phyloP scores from a whole-genome alignment of 2,113 vertebrate genomes.

The Phaethornis superciliosus region DNA sequence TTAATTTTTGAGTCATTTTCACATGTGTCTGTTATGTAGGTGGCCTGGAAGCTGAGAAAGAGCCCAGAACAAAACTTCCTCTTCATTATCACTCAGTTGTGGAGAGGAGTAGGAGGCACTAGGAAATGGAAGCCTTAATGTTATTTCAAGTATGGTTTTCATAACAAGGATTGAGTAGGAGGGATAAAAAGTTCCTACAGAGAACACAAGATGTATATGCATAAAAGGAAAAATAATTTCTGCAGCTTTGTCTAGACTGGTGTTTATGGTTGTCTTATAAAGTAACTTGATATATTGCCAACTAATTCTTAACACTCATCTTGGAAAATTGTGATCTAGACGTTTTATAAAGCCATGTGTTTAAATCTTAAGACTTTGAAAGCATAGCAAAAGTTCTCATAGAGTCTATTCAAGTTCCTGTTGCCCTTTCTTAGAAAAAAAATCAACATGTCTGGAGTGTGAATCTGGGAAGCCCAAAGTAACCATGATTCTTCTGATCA shows the following conservation, averaged over 20 bases:
- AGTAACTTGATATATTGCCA: neutral
- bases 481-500: neutral
- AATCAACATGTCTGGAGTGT: neutral
- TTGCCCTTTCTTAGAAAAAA: neutral
- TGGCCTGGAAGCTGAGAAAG: conserved; percentile 1
- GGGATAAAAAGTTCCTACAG: neutral
- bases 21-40: neutral
- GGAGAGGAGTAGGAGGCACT: neutral
- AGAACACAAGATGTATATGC: neutral
- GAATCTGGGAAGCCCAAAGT: neutral
- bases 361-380: neutral
- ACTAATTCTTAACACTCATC: neutral
- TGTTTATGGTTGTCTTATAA: neutral
- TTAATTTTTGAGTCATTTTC: conserved; percentile 39
- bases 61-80: conserved; percentile 17
- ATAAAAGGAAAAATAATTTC: neutral
- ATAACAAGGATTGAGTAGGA: conserved; percentile 12
- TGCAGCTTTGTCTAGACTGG: neutral
- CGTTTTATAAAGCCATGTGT: neutral
- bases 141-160: conserved; percentile 27
- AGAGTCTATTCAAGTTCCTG: neutral
- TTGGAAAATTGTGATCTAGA: neutral
- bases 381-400: neutral
- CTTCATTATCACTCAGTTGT: neutral
- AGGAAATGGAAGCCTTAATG: neutral